Evolutionary conservation across 2,888 invertebrate species (phyloP).

Genomic region (Pomacea canaliculata): DNA sequence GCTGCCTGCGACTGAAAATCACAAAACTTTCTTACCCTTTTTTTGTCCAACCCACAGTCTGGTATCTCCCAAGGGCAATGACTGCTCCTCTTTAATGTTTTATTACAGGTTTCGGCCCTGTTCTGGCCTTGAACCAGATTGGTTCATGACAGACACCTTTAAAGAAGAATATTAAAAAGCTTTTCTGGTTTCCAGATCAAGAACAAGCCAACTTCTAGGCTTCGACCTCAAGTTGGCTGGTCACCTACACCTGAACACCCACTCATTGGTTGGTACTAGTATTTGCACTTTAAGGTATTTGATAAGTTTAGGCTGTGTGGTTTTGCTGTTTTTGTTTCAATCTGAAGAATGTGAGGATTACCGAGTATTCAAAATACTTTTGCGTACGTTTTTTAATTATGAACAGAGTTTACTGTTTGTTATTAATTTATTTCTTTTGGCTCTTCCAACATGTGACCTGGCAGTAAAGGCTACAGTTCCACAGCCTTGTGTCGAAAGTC

Average conservation of each 20-base stretch:
- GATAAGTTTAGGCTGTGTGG: not conserved
- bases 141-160: too few relatives aligned
- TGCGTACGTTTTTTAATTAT: too few relatives aligned
- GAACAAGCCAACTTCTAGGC: not conserved
- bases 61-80: too few relatives aligned
- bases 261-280: conserved; percentile 45
- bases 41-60: too few relatives aligned
- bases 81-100: too few relatives aligned
- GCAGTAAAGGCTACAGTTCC: conserved; percentile 40
- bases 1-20: too few relatives aligned
- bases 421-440: conserved; percentile 34
- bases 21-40: too few relatives aligned
- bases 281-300: not conserved
- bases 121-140: too few relatives aligned
- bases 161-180: too few relatives aligned
- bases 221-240: conserved; percentile 30
- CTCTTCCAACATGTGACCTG: conserved; percentile 46
- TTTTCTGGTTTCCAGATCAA: conserved; percentile 3
- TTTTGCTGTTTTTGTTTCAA: not conserved
- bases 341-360: not conserved
- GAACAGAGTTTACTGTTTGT: not conserved
- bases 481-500: conserved; percentile 43
- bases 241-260: conserved; percentile 58
- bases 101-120: too few relatives aligned
- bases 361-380: too few relatives aligned